Conservation (phyloP, 2,113 vertebrate genomes). For the Pachypanchax playfairii region DNA sequence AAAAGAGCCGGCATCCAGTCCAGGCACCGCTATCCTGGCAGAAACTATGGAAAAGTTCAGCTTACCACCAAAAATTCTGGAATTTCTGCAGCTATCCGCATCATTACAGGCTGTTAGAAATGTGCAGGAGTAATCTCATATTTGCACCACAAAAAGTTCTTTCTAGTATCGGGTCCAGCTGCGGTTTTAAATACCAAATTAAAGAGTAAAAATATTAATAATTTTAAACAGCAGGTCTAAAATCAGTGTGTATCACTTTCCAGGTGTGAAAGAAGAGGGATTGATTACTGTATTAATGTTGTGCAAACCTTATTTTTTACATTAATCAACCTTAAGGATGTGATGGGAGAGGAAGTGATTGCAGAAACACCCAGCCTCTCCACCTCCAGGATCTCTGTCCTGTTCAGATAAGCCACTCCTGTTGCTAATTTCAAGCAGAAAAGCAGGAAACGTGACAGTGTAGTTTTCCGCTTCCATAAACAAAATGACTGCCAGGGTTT, state of each 20-base stretch:
- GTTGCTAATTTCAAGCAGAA: conserved; percentile 92
- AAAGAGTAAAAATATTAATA: too few relatives aligned
- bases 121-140: conserved; percentile 1
- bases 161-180: conserved; percentile 9
- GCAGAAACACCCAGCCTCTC: conserved; percentile 67
- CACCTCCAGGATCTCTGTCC: conserved; percentile 88
- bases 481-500: conserved; percentile 71
- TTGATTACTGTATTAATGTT: background rate
- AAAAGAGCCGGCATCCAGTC: conserved; percentile 36
- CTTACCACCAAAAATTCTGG: conserved; percentile 39
- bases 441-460: conserved; percentile 95
- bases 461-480: conserved; percentile 92
- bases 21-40: conserved; percentile 59
- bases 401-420: conserved; percentile 90
- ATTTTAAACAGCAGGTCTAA: too few relatives aligned
- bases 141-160: conserved; percentile 21
- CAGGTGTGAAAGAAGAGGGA: conserved; percentile 22
- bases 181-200: conserved; percentile 26
- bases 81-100: conserved; percentile 32
- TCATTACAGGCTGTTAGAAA: conserved; percentile 12
- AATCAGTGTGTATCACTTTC: background rate
- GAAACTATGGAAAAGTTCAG: conserved; percentile 67
- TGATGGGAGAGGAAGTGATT: conserved; percentile 89
- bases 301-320: conserved; percentile 71
- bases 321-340: conserved; percentile 84